Base-by-base conservation (phyloP, 2,888 invertebrate genomes). In the Bedellia somnulentella region DNA sequence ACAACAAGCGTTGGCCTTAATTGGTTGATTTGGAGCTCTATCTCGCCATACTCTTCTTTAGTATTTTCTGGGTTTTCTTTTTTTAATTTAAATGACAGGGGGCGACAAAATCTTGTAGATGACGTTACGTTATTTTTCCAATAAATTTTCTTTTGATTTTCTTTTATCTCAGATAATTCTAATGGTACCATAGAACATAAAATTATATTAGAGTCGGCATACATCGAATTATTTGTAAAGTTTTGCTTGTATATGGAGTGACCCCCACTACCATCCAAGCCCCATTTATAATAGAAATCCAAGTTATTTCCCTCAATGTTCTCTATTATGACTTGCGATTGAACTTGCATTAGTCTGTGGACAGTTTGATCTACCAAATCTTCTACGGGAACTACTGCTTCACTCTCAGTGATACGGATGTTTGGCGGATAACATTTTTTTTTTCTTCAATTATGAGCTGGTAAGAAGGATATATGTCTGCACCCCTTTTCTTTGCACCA, bases 181-280 rank as follows among this genome's bases (percentile, higher is more conserved):
- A 18, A 18, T 18, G 18, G 18, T 9, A 18, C 18, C 9, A 18
- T 18, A 9, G 5, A 18, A 18, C 18, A 6, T 6, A 18, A 6
- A 18, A 18, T 6, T 6, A 18, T 18, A 18, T 18, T 18, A 6
- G 18, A 18, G 18, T 18, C 18, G n/a, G n/a, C n/a, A n/a, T n/a
- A n/a, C 5, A 6, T 9, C 5, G 18, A 18, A 18, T 18, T 18
- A 6, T 18, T 9, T 6, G 18, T 18, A 18, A 18, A 18, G n/a
- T 35, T 29, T 35, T 24, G 8, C 10, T 14, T 24, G 21, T 10
- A 17, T 3, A 18, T 23, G 12, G n/a, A 10, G 5, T 29, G 17
- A 23, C 9, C 12, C 6, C 12, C 15, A 27, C 9, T 8, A 6
- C 13, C 27, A 13, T 27, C 27, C 4, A 14, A 11, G 5, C 12